Evolutionary conservation across 1,140 invertebrate species (phyloP).

Genomic region (Trichogramma pretiosum): DNA sequence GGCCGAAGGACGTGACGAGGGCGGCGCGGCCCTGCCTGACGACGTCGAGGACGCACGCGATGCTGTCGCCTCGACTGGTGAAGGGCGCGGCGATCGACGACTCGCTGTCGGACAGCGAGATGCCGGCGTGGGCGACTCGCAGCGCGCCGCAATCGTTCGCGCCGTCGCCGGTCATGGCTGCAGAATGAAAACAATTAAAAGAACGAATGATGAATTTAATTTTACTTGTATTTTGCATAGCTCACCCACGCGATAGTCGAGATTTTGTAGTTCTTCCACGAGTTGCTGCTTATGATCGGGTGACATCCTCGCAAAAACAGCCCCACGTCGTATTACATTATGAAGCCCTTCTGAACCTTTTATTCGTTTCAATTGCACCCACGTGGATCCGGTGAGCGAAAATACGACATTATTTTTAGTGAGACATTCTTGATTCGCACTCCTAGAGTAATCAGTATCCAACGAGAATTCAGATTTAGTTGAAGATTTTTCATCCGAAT

Average conservation of each 20-base stretch:
- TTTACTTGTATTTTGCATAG: slow-evolving; percentile 14
- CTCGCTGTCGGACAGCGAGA: slow-evolving; percentile 88
- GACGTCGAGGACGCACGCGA: slow-evolving; percentile 73
- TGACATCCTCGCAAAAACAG: slow-evolving; percentile 91
- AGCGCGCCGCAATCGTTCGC: slow-evolving; percentile 91
- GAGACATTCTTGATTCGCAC: slow-evolving; percentile 18
- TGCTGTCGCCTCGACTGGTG: slow-evolving; percentile 81
- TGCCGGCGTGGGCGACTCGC: slow-evolving; percentile 88
- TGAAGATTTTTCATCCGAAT: not conserved
- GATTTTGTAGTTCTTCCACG: slow-evolving; percentile 71
- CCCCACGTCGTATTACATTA: slow-evolving; percentile 61
- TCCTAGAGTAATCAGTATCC: slow-evolving; percentile 38
- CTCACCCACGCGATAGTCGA: slow-evolving; percentile 69
- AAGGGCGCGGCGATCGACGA: slow-evolving; percentile 92
- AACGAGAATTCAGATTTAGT: too few species aligned
- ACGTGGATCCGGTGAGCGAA: slow-evolving; percentile 66
- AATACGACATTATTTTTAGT: slow-evolving; percentile 50
- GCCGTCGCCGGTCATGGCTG: slow-evolving; percentile 86
- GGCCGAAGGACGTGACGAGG: slow-evolving; percentile 87
- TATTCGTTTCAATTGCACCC: slow-evolving; percentile 58
- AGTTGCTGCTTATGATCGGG: slow-evolving; percentile 94
- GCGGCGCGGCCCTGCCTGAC: slow-evolving; percentile 83
- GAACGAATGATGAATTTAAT: not conserved
- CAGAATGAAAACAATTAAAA: slow-evolving; percentile 21
- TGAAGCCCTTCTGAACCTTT: slow-evolving; percentile 57